phyloP scores from a whole-genome alignment of 2,888 invertebrate genomes.

The Oscheius sp. region DNA sequence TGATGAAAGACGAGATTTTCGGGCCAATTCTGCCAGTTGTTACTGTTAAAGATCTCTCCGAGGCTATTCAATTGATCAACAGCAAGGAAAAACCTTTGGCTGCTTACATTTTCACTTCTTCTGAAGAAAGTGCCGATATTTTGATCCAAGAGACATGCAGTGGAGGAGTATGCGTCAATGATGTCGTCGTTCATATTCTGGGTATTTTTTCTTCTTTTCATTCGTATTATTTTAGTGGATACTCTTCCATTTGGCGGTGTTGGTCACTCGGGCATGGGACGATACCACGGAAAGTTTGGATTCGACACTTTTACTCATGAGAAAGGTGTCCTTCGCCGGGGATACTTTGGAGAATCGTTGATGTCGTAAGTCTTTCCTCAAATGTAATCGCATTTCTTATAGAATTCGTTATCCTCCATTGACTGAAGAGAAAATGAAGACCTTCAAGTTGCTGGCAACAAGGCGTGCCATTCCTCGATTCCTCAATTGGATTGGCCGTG shows the following conservation, averaged over 20 bases:
- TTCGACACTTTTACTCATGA: slow-evolving; percentile 94
- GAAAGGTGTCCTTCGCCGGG: slow-evolving; percentile 77
- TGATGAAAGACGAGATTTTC: slow-evolving; percentile 87
- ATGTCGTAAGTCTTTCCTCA: slow-evolving; percentile 49
- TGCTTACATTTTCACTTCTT: slow-evolving; percentile 85
- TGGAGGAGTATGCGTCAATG: slow-evolving; percentile 87
- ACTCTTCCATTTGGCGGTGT: slow-evolving; percentile 97
- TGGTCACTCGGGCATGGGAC: slow-evolving; percentile 90
- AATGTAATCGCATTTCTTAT: too few species aligned
- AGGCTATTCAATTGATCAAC: slow-evolving; percentile 88
- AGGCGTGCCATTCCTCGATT: slow-evolving; percentile 43
- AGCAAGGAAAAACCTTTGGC: slow-evolving; percentile 87
- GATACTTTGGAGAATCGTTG: slow-evolving; percentile 68
- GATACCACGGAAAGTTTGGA: slow-evolving; percentile 86
- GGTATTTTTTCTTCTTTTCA: neutral
- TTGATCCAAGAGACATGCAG: slow-evolving; percentile 82
- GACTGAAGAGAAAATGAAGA: slow-evolving; percentile 57
- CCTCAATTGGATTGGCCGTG: slow-evolving; percentile 38
- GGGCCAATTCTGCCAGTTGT: slow-evolving; percentile 93
- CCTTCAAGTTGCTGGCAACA: slow-evolving; percentile 53
- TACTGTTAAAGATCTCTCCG: slow-evolving; percentile 84
- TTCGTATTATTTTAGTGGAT: slow-evolving; percentile 79
- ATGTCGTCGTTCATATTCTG: slow-evolving; percentile 75
- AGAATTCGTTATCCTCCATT: slow-evolving; percentile 67
- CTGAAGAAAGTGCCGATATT: slow-evolving; percentile 79